A percentile compares a stretch with the other conserved stretches of the same genome.
Conservation (phyloP, 2,113 vertebrate species). For the Atlantisia rogersi region DNA sequence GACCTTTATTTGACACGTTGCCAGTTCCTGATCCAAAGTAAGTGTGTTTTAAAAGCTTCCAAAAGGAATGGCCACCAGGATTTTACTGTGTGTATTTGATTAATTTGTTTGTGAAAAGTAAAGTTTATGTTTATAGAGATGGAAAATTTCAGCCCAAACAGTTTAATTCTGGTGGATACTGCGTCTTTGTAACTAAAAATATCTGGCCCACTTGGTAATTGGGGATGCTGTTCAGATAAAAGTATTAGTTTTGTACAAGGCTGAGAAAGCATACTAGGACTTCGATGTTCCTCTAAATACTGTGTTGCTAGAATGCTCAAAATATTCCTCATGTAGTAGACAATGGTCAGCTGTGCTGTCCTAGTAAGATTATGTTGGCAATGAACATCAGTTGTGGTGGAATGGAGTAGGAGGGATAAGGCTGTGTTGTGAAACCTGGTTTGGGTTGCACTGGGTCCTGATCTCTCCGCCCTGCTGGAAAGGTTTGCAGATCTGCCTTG, state of each 20-base stretch:
- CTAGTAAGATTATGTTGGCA: background rate
- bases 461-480: background rate
- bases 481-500: background rate
- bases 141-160: background rate
- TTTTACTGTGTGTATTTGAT: background rate
- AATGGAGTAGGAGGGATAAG: too few relatives aligned
- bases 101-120: background rate
- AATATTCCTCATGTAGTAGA: background rate
- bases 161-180: background rate
- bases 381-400: fast-evolving
- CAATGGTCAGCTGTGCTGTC: background rate
- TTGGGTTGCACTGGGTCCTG: background rate
- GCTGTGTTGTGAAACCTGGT: background rate
- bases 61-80: background rate
- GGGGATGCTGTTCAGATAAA: background rate
- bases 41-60: background rate
- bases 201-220: background rate
- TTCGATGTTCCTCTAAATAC: background rate
- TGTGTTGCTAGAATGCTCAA: background rate
- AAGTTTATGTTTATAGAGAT: constrained; percentile 1
- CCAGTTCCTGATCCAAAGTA: background rate
- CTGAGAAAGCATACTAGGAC: background rate
- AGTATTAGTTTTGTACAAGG: background rate
- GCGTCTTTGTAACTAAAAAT: background rate
- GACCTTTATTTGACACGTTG: background rate